Evolutionary conservation across 2,113 vertebrate genomes (phyloP), one percentile per base, ranked within the genome.

Genomic region (Pseudorasbora parva): DNA sequence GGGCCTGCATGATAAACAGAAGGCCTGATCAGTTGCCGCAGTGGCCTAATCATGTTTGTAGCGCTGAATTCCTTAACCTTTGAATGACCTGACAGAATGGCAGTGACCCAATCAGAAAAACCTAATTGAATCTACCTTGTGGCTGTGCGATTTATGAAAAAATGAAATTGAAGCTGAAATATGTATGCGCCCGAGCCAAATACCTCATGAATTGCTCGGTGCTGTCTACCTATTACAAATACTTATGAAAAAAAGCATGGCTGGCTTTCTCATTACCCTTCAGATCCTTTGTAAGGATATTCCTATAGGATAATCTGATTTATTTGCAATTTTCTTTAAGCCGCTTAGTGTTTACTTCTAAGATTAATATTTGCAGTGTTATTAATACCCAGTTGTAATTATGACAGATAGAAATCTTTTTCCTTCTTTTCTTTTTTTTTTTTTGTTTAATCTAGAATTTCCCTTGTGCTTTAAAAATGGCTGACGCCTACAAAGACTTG

Each of bases 41-140:
- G 91, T 92, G 85, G 92, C 91, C 91, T 94, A 94, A 95, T 94
- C 93, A 92, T 93, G 92, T 94, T 94, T 94, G 94, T 93, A 92
- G 93, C 93, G 90, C 93, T 93, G 93, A 94, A 95, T 95, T 94
- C 91, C 93, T 95, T 94, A 95, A 94, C 94, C 94, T 94, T 93
- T 94, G 83, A 81, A 56, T 93, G 94, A 95, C 94, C 94, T 92
- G 82, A 84, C 87, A 92, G 93, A 94, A 94, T 94, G 93, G 92
- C 93, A 94, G 90, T 89, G 91, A 90, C 92, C 93, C 93, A 94
- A 94, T 95, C 94, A 94, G 88, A 91, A 91, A 81, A 92, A 88
- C 92, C 91, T 94, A 95, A 95, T 94, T 94, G 92, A 95, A 95
- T 95, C 93, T 93, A 91, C 92, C 90, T 87, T 82, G 90, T 89